Conservation (phyloP, 1,140 invertebrate genomes). For the Nilaparvata lugens region DNA sequence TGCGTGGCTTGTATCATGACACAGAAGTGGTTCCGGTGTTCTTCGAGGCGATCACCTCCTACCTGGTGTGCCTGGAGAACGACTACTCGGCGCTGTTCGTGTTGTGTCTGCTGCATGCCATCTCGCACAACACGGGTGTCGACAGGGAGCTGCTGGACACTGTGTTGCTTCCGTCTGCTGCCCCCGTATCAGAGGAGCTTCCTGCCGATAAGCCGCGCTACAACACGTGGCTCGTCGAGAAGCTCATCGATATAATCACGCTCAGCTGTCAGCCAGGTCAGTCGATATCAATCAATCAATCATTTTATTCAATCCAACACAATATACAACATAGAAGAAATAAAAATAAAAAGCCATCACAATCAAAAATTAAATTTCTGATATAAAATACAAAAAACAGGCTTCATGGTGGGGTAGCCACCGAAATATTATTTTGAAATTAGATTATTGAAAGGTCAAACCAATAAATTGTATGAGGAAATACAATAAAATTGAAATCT, state of each 20-base stretch:
- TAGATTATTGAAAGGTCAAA: no score
- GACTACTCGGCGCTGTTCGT: slow-evolving; percentile 91
- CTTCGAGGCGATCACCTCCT: slow-evolving; percentile 76
- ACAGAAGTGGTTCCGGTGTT: slow-evolving; percentile 44
- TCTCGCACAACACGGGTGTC: slow-evolving; percentile 83
- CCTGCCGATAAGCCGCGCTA: slow-evolving; percentile 44
- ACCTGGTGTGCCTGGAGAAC: slow-evolving; percentile 78
- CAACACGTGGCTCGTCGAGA: slow-evolving; percentile 66
- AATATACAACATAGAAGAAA: no score
- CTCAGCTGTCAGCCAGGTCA: slow-evolving; percentile 72
- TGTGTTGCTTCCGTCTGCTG: slow-evolving; percentile 41
- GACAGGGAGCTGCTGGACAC: slow-evolving; percentile 62
- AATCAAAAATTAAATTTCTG: no score
- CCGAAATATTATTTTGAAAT: no score
- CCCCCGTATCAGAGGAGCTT: slow-evolving; percentile 27
- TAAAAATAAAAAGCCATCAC: no score
- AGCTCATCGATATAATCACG: slow-evolving; percentile 67
- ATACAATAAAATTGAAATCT: no score
- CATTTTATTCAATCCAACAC: no score
- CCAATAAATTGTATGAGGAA: no score
- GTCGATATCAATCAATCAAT: no score
- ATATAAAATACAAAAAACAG: no score
- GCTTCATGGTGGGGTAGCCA: no score
- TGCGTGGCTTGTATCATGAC: no score
- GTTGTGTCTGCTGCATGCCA: slow-evolving; percentile 84